Evolutionary conservation across 2,888 invertebrate genomes (phyloP).

Genomic region (Pandemis cinnamomeana): DNA sequence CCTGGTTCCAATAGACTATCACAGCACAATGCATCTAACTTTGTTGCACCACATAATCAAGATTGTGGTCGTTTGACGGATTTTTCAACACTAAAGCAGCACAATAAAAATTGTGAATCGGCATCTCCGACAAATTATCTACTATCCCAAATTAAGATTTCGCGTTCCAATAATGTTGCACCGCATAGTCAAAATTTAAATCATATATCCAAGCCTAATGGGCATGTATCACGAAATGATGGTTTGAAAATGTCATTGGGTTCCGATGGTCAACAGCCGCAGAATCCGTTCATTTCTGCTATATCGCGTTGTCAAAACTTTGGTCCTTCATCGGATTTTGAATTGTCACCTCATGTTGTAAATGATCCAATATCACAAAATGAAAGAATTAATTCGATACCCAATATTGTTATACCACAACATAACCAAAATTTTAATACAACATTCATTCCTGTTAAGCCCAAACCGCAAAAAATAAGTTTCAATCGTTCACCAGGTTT

Average conservation of each 20-base stretch:
- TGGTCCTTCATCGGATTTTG: background rate
- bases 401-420: background rate
- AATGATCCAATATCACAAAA: background rate
- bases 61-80: too few relatives aligned
- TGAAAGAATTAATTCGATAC: background rate
- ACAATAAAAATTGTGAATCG: too few relatives aligned
- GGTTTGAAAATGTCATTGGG: background rate
- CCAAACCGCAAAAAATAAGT: background rate
- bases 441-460: background rate
- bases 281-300: background rate
- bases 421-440: background rate
- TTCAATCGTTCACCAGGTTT: background rate
- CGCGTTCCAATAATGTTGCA: too few relatives aligned
- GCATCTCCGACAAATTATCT: too few relatives aligned
- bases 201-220: too few relatives aligned
- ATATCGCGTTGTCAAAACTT: background rate
- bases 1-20: too few relatives aligned
- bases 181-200: too few relatives aligned
- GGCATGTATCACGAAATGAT: background rate
- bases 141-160: too few relatives aligned
- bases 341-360: background rate
- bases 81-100: too few relatives aligned
- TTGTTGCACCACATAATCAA: too few relatives aligned
- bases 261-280: background rate
- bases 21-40: too few relatives aligned